Percentiles rank a stretch among this genome's conserved stretches.
Conservation (phyloP, 1,140 invertebrate species). For the Dermatophagoides farinae region DNA sequence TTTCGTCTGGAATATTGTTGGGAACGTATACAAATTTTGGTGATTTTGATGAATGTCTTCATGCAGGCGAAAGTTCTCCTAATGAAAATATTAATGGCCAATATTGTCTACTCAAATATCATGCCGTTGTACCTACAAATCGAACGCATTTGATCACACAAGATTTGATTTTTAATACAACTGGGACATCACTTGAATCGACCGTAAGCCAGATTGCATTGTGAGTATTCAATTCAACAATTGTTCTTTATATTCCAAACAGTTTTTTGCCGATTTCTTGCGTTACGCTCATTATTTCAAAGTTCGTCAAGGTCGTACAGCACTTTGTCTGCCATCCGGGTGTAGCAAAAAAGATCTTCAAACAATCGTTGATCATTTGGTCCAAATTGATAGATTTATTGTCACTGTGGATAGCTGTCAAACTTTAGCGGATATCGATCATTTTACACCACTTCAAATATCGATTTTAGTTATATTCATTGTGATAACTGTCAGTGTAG, state of each 20-base stretch:
- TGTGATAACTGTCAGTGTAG: not conserved
- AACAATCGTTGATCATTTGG: not conserved
- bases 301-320: slow-evolving; percentile 4
- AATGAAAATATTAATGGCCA: not conserved
- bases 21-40: slow-evolving; percentile 18
- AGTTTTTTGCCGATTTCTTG: slow-evolving; percentile 11
- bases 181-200: not conserved
- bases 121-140: not conserved
- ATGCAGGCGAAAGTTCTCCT: not conserved
- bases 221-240: not conserved
- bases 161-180: slow-evolving; percentile 7
- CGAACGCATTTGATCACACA: slow-evolving; percentile 2
- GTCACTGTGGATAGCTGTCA: not conserved
- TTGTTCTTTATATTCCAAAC: not conserved
- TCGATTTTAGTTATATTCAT: not conserved
- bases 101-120: slow-evolving; percentile 11
- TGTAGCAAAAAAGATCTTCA: slow-evolving; percentile 12
- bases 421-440: not conserved
- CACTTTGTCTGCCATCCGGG: slow-evolving; percentile 10
- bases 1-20: slow-evolving; percentile 13
- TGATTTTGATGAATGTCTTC: slow-evolving; percentile 18
- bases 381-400: not conserved
- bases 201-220: not conserved
- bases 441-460: not conserved
- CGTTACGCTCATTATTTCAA: slow-evolving; percentile 7